phyloP scores from a whole-genome alignment of 2,113 vertebrate species.

The Myrmecophaga tridactyla region DNA sequence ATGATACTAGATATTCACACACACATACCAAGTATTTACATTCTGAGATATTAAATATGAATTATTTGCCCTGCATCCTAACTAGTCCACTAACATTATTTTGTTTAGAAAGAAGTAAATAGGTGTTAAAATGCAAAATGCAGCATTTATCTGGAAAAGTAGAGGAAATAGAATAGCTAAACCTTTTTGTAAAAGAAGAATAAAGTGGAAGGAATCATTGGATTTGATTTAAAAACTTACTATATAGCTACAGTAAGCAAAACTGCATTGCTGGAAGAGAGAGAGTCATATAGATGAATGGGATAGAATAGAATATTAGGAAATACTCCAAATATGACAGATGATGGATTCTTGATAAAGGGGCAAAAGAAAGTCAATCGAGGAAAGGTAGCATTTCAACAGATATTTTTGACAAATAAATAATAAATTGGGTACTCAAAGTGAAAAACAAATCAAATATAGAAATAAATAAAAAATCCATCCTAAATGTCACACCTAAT shows the following conservation, averaged over 20 bases:
- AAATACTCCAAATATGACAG: background rate
- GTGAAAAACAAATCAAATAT: no score
- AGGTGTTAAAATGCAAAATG: background rate
- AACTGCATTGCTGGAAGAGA: background rate
- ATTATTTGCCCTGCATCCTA: background rate
- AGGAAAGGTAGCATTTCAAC: background rate
- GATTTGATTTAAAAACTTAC: background rate
- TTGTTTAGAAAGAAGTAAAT: background rate
- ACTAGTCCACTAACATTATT: background rate
- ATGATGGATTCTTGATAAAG: background rate
- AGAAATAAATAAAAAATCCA: no score
- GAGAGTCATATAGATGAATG: background rate
- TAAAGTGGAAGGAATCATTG: background rate
- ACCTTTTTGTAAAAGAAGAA: background rate
- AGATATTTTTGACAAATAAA: no score
- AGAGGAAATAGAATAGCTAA: background rate
- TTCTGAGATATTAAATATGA: conserved; percentile 2
- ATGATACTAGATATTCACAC: background rate
- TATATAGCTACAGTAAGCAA: background rate
- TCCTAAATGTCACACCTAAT: background rate
- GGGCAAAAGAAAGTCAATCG: background rate
- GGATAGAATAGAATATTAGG: background rate
- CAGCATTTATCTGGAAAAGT: background rate
- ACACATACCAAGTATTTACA: background rate
- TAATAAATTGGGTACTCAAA: no score